Conservation (phyloP, 1,140 invertebrate species). For the Trichonephila clavata region DNA sequence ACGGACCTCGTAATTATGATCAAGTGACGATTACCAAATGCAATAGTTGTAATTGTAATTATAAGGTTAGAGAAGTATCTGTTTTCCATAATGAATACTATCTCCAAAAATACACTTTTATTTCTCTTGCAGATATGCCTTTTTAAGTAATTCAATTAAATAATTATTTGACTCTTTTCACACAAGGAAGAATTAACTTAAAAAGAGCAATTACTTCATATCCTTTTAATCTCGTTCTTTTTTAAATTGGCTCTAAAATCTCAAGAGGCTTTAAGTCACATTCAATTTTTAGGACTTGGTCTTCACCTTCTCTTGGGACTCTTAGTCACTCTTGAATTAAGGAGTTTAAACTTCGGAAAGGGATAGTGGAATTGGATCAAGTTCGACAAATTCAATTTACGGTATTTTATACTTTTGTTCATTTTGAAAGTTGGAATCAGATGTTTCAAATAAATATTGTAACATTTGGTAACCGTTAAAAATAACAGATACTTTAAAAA, state of each 20-base stretch:
- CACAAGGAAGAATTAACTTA: background rate
- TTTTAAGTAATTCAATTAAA: constrained; percentile 18
- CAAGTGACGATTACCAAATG: too few species aligned
- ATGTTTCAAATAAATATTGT: background rate
- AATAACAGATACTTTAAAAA: too few species aligned
- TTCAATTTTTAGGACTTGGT: background rate
- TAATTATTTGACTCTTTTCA: background rate
- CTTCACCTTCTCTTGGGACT: background rate
- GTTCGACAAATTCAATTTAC: background rate
- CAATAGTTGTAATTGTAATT: too few species aligned
- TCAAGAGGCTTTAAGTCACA: background rate
- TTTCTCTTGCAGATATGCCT: background rate
- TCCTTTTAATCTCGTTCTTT: background rate
- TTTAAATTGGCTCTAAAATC: background rate
- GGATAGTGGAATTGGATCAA: background rate
- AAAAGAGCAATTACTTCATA: constrained; percentile 2
- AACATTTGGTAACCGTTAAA: too few species aligned
- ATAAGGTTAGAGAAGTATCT: background rate
- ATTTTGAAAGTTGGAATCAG: background rate
- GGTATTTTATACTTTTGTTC: too few species aligned
- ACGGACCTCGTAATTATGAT: too few species aligned
- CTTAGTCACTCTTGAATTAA: background rate
- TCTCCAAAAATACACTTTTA: background rate
- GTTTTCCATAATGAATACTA: background rate
- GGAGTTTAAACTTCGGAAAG: background rate